Percentiles rank a stretch among this genome's conserved stretches.
Evolutionary conservation across 2,888 invertebrate genomes (phyloP).

Genomic region (Melieria crassipennis): DNA sequence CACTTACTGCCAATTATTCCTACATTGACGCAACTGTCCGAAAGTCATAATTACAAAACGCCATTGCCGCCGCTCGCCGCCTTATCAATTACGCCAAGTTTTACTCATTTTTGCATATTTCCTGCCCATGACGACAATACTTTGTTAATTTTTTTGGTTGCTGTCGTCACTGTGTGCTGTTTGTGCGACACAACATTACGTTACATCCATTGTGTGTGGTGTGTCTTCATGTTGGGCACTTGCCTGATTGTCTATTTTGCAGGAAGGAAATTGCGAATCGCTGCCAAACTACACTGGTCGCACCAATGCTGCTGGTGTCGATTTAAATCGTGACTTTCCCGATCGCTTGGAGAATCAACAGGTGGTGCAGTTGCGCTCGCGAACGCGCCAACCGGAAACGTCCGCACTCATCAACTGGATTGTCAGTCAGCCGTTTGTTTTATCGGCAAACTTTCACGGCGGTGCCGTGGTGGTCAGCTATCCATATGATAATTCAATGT

Average conservation of each 20-base stretch:
- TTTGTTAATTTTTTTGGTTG: no score
- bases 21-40: no score
- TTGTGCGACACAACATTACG: background rate
- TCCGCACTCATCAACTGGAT: conserved; percentile 91
- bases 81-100: no score
- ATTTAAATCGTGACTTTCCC: conserved; percentile 93
- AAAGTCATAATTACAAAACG: no score
- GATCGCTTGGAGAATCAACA: conserved; percentile 78
- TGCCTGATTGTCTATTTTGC: conserved; percentile 51
- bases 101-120: no score
- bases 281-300: conserved; percentile 75
- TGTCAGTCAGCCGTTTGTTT: conserved; percentile 83
- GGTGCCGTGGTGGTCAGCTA: conserved; percentile 98
- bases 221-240: background rate
- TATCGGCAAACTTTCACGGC: conserved; percentile 95
- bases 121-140: no score
- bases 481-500: conserved; percentile 91
- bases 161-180: background rate
- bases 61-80: no score
- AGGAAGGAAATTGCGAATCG: conserved; percentile 85
- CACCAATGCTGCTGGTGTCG: conserved; percentile 81
- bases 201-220: no score
- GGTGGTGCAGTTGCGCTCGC: conserved; percentile 58
- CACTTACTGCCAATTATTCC: no score
- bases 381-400: conserved; percentile 85